These are phyloP conservation scores for Chironomus tentans DNA, from an alignment of 2,888 invertebrate species.

Conservation along the genomic window DNA sequence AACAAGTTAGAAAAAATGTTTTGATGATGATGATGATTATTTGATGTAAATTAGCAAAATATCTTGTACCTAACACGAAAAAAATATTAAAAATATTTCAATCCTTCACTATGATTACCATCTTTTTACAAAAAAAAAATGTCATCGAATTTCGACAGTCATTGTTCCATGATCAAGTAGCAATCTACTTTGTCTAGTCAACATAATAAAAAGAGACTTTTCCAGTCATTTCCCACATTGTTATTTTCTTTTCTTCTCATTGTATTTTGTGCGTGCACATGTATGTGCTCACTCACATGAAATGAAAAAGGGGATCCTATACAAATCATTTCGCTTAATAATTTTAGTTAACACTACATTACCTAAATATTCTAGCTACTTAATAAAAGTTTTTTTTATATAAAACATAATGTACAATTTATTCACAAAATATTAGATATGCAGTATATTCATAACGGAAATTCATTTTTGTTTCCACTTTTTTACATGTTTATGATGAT, in stretches of 20 bases:
- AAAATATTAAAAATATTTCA: not conserved
- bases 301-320: no score
- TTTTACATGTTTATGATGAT: no score
- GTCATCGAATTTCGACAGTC: no score
- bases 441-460: no score
- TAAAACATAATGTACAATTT: no score
- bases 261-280: not conserved
- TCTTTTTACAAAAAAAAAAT: not conserved
- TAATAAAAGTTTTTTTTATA: no score
- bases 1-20: not conserved
- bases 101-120: not conserved
- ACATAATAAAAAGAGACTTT: not conserved
- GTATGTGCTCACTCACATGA: not conserved
- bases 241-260: not conserved
- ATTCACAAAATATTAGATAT: no score
- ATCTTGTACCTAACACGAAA: not conserved
- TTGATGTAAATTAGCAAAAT: not conserved
- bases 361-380: not conserved
- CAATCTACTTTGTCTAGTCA: not conserved
- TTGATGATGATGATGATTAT: not conserved
- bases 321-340: not conserved
- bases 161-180: not conserved
- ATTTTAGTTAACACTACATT: not conserved
- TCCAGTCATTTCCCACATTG: slow-evolving; percentile 9
- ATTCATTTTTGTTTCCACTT: no score